Evolutionary conservation across 2,888 invertebrate genomes (phyloP).

Genomic region (Meteorus cinctellus): DNA sequence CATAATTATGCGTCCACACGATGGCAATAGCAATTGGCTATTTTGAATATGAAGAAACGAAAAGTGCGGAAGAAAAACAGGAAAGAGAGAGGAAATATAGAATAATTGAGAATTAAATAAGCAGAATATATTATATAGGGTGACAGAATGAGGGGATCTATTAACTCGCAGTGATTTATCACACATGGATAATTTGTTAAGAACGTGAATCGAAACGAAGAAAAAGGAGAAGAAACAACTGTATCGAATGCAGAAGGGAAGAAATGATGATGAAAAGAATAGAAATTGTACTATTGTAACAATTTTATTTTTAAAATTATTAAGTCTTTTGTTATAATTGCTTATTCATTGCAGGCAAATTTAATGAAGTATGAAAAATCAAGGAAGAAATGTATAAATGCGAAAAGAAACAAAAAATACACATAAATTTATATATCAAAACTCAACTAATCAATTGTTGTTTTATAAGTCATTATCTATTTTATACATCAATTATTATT

Average conservation of each 20-base stretch:
- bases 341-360: constrained; percentile 22
- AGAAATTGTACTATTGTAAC: constrained; percentile 62
- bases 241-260: constrained; percentile 7
- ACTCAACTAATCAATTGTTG: background rate
- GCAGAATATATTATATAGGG: background rate
- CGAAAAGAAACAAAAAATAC: constrained; percentile 39
- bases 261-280: constrained; percentile 29
- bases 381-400: constrained; percentile 22
- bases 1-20: background rate
- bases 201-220: constrained; percentile 47
- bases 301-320: constrained; percentile 33
- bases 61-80: background rate
- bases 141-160: background rate
- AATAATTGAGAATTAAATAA: background rate
- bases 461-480: background rate
- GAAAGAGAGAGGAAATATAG: no score
- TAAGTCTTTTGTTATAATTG: constrained; percentile 22
- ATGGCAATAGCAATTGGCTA: background rate
- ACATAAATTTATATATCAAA: constrained; percentile 15
- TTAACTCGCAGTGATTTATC: constrained; percentile 26
- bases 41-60: background rate
- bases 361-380: constrained; percentile 10
- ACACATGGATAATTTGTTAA: constrained; percentile 29
- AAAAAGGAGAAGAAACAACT: constrained; percentile 59
- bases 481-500: no score